Percentiles rank a stretch among this genome's conserved stretches.
Evolutionary conservation across 2,113 vertebrate species (phyloP).

Genomic region (Paracyprichromis sp.): DNA sequence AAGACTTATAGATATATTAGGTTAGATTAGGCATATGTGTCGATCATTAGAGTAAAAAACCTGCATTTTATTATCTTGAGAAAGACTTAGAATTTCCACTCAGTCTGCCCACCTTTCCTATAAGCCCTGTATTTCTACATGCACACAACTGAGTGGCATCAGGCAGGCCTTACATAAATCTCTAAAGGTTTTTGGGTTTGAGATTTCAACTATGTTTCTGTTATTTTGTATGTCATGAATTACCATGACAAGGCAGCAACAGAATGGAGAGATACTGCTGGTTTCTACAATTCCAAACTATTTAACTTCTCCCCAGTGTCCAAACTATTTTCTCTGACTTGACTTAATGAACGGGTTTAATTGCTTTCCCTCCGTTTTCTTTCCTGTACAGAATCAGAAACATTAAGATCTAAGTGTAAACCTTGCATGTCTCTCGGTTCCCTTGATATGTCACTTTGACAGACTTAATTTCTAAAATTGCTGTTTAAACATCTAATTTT

Average conservation of each 20-base stretch:
- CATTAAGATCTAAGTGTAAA: background rate
- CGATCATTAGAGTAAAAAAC: background rate
- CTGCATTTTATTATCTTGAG: background rate
- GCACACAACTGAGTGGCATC: background rate
- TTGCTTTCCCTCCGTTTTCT: background rate
- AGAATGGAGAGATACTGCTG: background rate
- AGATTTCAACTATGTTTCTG: background rate
- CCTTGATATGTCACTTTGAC: background rate
- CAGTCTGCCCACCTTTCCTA: background rate
- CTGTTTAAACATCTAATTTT: background rate
- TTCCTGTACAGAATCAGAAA: background rate
- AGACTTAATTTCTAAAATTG: background rate
- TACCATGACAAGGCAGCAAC: background rate
- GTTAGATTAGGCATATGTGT: background rate
- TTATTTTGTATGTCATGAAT: background rate
- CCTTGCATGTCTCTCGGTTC: background rate
- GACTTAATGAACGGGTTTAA: background rate
- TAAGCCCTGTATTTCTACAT: background rate
- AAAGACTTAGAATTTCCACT: background rate
- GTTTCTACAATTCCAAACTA: background rate
- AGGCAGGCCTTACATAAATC: background rate
- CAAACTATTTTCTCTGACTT: background rate
- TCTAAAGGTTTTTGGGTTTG: background rate
- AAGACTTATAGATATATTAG: background rate
- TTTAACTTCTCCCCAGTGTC: background rate